Evolutionary conservation across 92 coral and sea anemone species (phyloP), one percentile per base, ranked within the genome.

Genomic region (Pocillopora meandrina): DNA sequence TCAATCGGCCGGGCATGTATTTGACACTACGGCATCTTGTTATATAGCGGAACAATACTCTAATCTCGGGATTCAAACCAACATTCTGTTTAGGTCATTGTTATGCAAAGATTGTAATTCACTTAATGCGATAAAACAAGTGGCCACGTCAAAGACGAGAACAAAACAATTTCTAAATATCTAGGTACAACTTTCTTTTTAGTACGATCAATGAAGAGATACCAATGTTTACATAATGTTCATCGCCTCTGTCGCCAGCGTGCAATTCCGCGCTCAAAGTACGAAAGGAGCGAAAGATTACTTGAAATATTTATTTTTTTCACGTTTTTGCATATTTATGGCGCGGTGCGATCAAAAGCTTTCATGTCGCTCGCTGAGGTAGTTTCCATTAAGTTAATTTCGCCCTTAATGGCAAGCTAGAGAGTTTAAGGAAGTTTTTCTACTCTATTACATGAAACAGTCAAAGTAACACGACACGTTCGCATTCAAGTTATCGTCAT

Each of bases 81-180:
- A 95, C 95, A 93, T 92, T 89, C 94, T 90, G 91, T 81, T 85
- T 82, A 76, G 74, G 42, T 80, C 86, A 94, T 97, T 97, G 99
- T 97, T 92, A 97, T 97, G 99, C 98, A 92, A 97, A 97, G 94
- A 89, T 93, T 78, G 99, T 97, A 94, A 97, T 97, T 97, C 98
- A 92, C 89, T 95, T 97, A 94, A 97, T 95, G 99, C 96, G 95
- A 92, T 93, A 92, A 92, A 91, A 92, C 97, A 94, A 93, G 98
- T 90, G 92, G 92, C 91, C 89, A 92, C 95, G 98, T 97, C 98
- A 97, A 91, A 84, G 49, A 67, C 67, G 42, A 72, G 93, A 97
- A 95, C 95, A 94, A 95, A 94, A 93, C 93, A 92, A 92, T 94
- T 94, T 94, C 93, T 94, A 92, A 94, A 92, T 94, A 90, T 89